phyloP scores from a whole-genome alignment of 1,140 invertebrate genomes.

The Drosophila oshimai region DNA sequence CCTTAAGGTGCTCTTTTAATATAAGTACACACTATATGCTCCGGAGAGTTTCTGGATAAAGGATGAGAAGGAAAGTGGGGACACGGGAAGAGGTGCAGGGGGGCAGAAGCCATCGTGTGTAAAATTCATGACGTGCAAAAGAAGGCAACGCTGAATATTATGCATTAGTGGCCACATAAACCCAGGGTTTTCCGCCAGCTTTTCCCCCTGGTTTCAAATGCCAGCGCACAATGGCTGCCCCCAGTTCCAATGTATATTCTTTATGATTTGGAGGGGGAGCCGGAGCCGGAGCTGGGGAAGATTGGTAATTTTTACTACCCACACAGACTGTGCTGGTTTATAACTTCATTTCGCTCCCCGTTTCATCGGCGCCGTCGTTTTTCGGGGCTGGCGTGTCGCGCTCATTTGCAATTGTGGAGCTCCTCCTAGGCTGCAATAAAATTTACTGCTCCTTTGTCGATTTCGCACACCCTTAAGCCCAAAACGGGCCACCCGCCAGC shows the following conservation, averaged over 20 bases:
- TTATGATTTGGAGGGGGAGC: constrained; percentile 42
- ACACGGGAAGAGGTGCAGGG: neutral
- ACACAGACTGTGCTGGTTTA: constrained; percentile 58
- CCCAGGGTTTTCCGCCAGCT: neutral
- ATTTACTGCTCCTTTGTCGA: constrained; percentile 73
- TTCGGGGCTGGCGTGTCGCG: constrained; percentile 63
- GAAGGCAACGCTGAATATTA: constrained; percentile 69
- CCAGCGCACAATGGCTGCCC: constrained; percentile 33
- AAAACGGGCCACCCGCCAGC: constrained; percentile 14
- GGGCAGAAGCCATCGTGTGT: constrained; percentile 30
- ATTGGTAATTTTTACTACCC: constrained; percentile 60
- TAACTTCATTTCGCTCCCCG: constrained; percentile 65
- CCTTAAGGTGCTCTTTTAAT: neutral
- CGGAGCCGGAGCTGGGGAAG: neutral
- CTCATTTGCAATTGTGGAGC: constrained; percentile 65
- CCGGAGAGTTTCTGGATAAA: neutral
- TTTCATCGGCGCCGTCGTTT: constrained; percentile 1
- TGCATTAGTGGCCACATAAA: constrained; percentile 62
- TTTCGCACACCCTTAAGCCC: constrained; percentile 67
- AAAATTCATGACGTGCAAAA: constrained; percentile 76
- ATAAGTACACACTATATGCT: constrained; percentile 1
- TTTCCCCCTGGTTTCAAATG: constrained; percentile 2
- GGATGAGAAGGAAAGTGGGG: neutral
- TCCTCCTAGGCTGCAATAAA: constrained; percentile 53
- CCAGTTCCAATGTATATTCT: constrained; percentile 46